Base-by-base conservation (phyloP, 2,797 vertebrate species). In the Kryptolebias ocellatus region DNA sequence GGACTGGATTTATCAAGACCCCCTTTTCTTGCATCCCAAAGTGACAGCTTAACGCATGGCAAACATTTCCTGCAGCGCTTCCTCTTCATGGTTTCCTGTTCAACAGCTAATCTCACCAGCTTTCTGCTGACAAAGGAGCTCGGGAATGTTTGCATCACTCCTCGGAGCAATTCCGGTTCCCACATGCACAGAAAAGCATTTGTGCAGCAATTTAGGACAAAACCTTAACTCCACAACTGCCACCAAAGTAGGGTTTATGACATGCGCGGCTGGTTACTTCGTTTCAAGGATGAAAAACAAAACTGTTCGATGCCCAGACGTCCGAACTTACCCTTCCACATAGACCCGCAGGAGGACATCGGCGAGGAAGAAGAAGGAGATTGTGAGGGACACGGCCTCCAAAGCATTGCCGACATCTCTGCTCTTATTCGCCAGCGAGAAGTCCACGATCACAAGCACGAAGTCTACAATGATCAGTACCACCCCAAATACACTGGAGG, bases 381-480 rank as follows among this genome's bases (percentile, higher is more conserved):
- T 98, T 72, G 73, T 78, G 69, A 99, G 91, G 49, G 96, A 98
- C 83, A 96, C 56, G 0, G 74, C 70, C 84, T 91, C 93, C 27
- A 95, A 70, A 12, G 81, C 78, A 0, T 92, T 34, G 53, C 92
- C 90, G 24, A 92, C 72, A 10, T 73, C 56, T 57, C 55, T 73
- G 60, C 77, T 87, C 62, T 47, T 78, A 0, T 71, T 28, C 37
- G 76, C 54, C 44, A 94, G 55, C 3, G 92, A 65, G 8, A 98
- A 69, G 70, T 96, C 95, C 75, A 93, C 78, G 64, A 97, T 87
- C 66, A 98, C 90, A 11, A 97, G 79, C 62, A 90, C 54, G 24
- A 98, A 85, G 81, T 99, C 96, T 89, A 98, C 89, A 10, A 98
- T 53, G 78, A 97, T 95, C 75, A 99, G 94, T 1, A 95, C 66